Conservation (phyloP, 1,140 invertebrate species). For the Sycobia sp. region DNA sequence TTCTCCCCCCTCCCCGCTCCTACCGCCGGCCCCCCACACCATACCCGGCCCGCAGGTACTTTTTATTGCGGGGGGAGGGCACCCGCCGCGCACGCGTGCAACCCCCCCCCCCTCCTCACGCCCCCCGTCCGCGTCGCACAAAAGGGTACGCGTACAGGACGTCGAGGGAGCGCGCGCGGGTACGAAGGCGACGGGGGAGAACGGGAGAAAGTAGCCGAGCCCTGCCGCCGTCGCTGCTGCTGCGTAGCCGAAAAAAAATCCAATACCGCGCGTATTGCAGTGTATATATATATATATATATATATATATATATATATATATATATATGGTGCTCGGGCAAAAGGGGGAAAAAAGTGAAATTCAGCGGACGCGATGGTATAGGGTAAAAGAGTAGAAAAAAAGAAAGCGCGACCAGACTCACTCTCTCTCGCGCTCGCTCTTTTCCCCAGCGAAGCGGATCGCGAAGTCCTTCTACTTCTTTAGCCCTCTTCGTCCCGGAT, state of each 20-base stretch:
- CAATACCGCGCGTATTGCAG: too few relatives aligned
- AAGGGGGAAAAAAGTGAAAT: conserved; percentile 31
- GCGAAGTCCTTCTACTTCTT: conserved; percentile 24
- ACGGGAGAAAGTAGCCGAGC: neutral
- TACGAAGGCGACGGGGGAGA: conserved; percentile 8
- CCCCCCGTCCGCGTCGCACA: too few relatives aligned
- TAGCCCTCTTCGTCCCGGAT: conserved; percentile 21
- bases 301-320: too few relatives aligned
- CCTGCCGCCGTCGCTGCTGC: neutral
- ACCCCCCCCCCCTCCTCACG: too few relatives aligned
- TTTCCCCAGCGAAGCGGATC: conserved; percentile 37
- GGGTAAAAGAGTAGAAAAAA: conserved; percentile 34
- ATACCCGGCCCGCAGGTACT: conserved; percentile 45
- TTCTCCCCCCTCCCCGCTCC: too few relatives aligned
- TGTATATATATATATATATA: too few relatives aligned
- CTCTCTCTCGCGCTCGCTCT: too few relatives aligned
- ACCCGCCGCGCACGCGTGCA: conserved; percentile 5
- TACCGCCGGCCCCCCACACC: too few relatives aligned
- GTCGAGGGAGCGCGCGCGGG: conserved; percentile 14
- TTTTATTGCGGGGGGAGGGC: conserved; percentile 39
- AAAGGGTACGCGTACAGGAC: too few relatives aligned
- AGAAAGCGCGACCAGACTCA: conserved; percentile 34
- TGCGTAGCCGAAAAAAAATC: too few relatives aligned
- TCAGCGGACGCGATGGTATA: neutral
- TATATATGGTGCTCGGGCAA: too few relatives aligned